A percentile compares a stretch with the other conserved stretches of the same genome.
Conservation (phyloP, 23 tunicate species). For the Trididemnum nubilum region DNA sequence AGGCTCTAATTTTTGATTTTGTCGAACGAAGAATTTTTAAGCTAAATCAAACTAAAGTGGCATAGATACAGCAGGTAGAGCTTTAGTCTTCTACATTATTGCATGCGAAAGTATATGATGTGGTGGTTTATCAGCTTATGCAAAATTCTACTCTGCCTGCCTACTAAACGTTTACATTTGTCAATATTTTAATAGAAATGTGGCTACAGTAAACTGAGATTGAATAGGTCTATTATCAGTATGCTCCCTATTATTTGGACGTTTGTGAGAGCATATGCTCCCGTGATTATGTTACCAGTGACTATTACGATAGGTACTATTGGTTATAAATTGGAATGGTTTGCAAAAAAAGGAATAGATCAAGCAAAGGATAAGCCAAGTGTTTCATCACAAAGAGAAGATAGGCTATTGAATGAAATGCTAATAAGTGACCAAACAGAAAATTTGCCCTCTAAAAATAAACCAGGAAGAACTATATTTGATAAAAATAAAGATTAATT, state of each 20-base stretch:
- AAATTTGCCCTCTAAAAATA: background rate
- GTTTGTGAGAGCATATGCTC: constrained; percentile 72
- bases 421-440: background rate
- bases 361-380: constrained; percentile 80
- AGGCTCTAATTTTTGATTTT: no score
- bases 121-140: no score
- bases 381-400: constrained; percentile 44
- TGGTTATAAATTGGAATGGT: constrained; percentile 88
- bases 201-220: no score
- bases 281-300: constrained; percentile 67
- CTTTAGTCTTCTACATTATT: no score
- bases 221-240: no score
- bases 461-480: constrained; percentile 38
- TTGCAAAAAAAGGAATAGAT: constrained; percentile 61
- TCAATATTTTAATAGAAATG: no score
- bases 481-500: constrained; percentile 38
- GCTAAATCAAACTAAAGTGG: no score
- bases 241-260: constrained; percentile 44
- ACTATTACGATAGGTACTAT: constrained; percentile 63
- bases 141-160: no score
- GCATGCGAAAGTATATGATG: no score
- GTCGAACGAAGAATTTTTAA: no score
- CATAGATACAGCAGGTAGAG: no score
- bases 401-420: constrained; percentile 54
- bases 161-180: no score